Base-by-base conservation (phyloP, 2,888 invertebrate genomes). In the Coleophora flavipennella region DNA sequence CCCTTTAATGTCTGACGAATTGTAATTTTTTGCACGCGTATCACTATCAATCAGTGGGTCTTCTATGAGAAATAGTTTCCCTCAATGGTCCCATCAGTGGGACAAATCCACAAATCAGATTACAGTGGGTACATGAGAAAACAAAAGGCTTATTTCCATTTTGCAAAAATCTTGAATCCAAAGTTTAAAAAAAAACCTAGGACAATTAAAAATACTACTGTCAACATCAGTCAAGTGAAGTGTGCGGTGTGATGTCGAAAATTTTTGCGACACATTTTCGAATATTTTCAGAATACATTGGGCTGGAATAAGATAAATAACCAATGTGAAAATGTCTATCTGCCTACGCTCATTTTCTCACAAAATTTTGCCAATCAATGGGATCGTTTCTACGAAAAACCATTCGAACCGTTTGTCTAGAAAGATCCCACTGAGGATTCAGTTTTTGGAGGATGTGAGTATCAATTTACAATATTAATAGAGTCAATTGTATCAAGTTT, bases 361-460 rank as follows among this genome's bases (percentile, higher is more conserved):
- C 53, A 87, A 86, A 75, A 69, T 87, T 52, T 66, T 85, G 48
- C 83, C 86, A 31, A 69, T 85, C 51, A 84, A 85, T 60, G 79
- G 83, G 44, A 81, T 87, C 43, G 80, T 86, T 59, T 73, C 83
- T 39, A 79, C 86, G 20, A 83, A 86, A 69, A 87, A 67, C 61
- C 85, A 85, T 65, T 66, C 85, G 42, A 80, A 75, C 59, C 86
- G 83, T 51, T 64, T 86, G 50, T 67, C 85, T 56, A 74, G 80
- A 64, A 86, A 85, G 67, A 70, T 87, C 51, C 78, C 81, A 33
- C 47, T 67, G 43, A 70, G 76, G 46, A 75, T 85, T 32, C 72
- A 78, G 50, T 86, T 86, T 77, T 64, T 86, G 44, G 85, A 86
- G 68, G 80, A 88, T 66, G 88, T 88, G 60, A 71, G 76, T 74